phyloP scores from a whole-genome alignment of 1,140 invertebrate species.

The Lepidurus couesii region DNA sequence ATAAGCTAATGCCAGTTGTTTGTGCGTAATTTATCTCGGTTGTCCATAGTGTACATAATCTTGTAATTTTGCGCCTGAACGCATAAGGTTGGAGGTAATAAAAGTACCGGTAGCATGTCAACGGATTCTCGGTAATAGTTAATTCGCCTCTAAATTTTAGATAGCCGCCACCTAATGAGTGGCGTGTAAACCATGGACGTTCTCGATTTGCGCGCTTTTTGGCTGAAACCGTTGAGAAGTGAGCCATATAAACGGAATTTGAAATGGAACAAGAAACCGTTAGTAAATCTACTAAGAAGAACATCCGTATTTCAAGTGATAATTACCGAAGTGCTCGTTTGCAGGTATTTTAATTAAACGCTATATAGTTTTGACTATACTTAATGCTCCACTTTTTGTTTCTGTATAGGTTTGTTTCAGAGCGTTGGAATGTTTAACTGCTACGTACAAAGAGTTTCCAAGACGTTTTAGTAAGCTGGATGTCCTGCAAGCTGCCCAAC shows the following conservation, averaged over 20 bases:
- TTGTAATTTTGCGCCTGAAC: not conserved
- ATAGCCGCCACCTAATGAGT: too few relatives aligned
- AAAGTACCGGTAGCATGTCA: not conserved
- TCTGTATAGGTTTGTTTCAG: not conserved
- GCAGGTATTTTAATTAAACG: not conserved
- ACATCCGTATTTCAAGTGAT: not conserved
- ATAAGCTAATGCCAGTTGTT: not conserved
- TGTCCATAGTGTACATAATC: slow-evolving; percentile 16
- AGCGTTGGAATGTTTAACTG: not conserved
- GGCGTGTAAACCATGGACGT: too few relatives aligned
- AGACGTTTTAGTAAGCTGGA: not conserved
- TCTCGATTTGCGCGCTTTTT: not conserved
- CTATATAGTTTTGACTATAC: not conserved
- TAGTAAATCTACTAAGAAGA: not conserved
- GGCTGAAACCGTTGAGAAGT: not conserved
- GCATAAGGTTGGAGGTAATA: not conserved
- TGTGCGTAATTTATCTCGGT: slow-evolving; percentile 14
- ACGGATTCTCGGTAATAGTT: too few relatives aligned
- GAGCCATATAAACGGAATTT: not conserved
- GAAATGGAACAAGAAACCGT: not conserved
- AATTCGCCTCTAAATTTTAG: too few relatives aligned
- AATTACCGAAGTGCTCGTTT: not conserved
- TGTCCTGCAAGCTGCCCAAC: not conserved
- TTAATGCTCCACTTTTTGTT: not conserved
- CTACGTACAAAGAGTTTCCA: not conserved